Evolutionary conservation across 2,888 invertebrate genomes (phyloP), one percentile per base, ranked within the genome.

Genomic region (Limnephilus lunatus): DNA sequence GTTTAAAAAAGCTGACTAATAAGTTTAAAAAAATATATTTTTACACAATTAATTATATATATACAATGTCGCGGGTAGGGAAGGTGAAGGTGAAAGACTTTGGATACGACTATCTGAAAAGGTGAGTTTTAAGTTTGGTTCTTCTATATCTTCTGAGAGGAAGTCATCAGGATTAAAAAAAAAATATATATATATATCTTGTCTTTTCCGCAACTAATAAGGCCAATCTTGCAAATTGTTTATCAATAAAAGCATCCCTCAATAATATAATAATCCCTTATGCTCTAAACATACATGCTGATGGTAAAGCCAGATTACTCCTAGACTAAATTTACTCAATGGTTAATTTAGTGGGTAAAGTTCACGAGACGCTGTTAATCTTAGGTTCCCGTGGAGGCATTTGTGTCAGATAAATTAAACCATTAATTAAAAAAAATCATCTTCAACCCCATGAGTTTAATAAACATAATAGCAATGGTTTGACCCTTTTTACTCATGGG

Each of bases 341-440:
- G 44, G 48, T n/a, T 85, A 86, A 86, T 86, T 86, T 44, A 86
- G 44, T 86, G 44, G 86, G 30, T 44, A 48, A 44, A 86, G n/a
- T 86, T 86, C 86, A 44, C 44, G 3, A 86, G 86, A 86, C 35
- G 44, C 83, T 83, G 86, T 44, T 86, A 86, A 86, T 86, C 86
- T 44, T 35, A 19, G 25, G 14, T 83, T 35, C 25, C 15, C 83
- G 35, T 25, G 83, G 19, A 83, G 14, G 3, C 19, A 32, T 25
- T 11, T 1, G 25, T 2, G 11, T 35, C 83, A 4, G 32, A 31
- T 9, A 83, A n/a, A 35, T 35, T 35, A 19, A 19, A 39, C 25
- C 35, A 32, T 1, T 35, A 2, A n/a, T 35, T 19, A 35, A 83
- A 83, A 83, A n/a, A 35, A 35, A 32, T 15, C 35, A 9, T 32